Conservation (phyloP, 2,888 invertebrate genomes). For the Phortica magna region DNA sequence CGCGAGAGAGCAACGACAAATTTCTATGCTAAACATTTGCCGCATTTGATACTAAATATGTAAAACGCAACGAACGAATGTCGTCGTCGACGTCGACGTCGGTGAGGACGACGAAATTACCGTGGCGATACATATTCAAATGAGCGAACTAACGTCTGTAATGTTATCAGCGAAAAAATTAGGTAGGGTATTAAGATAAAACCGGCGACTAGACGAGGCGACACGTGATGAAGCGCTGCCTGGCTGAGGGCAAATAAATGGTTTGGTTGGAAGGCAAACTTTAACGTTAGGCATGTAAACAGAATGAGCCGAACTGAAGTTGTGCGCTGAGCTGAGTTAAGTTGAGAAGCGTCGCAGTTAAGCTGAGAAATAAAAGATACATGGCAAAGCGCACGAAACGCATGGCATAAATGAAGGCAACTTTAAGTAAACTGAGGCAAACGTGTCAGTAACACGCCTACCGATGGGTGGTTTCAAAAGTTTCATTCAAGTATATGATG, state of each 20-base stretch:
- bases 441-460: background rate
- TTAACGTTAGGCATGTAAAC: background rate
- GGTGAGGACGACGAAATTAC: conserved; percentile 38
- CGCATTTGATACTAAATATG: conserved; percentile 1
- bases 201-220: conserved; percentile 29
- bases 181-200: conserved; percentile 70
- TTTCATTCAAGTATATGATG: background rate
- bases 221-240: conserved; percentile 33
- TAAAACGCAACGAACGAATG: background rate
- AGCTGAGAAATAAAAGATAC: background rate
- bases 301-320: background rate
- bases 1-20: conserved; percentile 8
- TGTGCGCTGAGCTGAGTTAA: conserved; percentile 3
- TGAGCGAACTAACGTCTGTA: conserved; percentile 20
- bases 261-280: background rate
- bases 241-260: conserved; percentile 38
- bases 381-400: background rate
- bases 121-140: conserved; percentile 31
- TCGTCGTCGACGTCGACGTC: conserved; percentile 26
- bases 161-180: conserved; percentile 55
- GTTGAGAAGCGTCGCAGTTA: conserved; percentile 13
- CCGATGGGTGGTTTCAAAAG: background rate
- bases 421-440: conserved; percentile 5
- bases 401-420: conserved; percentile 19
- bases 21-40: conserved; percentile 26